phyloP scores from a whole-genome alignment of 2,888 invertebrate species.

The Mystacides longicornis region DNA sequence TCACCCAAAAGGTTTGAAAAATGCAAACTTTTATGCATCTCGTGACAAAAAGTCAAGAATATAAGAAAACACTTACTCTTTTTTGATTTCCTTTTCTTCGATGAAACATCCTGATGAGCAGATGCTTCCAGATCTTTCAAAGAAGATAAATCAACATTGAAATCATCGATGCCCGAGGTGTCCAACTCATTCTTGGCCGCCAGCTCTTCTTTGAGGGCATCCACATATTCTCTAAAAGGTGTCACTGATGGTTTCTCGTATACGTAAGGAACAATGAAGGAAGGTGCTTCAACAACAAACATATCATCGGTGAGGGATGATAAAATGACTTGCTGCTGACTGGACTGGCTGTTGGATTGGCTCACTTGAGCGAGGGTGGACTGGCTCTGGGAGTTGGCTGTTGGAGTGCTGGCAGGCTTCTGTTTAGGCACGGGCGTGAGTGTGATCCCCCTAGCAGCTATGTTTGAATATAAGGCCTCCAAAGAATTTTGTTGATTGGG shows the following conservation, averaged over 20 bases:
- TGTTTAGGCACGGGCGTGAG: slow-evolving; percentile 37
- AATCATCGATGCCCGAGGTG: background rate
- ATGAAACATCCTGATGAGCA: background rate
- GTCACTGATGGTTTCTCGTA: slow-evolving; percentile 83
- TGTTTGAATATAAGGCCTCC: slow-evolving; percentile 56
- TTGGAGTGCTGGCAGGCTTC: slow-evolving; percentile 32
- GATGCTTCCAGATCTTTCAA: background rate
- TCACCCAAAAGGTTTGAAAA: too few relatives aligned
- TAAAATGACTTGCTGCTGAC: slow-evolving; percentile 49
- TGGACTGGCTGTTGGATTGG: too few relatives aligned
- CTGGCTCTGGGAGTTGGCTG: slow-evolving; percentile 34
- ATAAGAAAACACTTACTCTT: background rate
- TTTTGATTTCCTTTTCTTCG: background rate
- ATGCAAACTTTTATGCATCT: too few relatives aligned
- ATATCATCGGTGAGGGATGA: slow-evolving; percentile 85
- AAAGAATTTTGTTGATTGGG: slow-evolving; percentile 27
- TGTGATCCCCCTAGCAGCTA: slow-evolving; percentile 40
- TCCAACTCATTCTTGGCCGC: background rate
- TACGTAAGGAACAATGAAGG: slow-evolving; percentile 88
- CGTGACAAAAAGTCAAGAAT: too few relatives aligned
- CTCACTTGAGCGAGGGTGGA: slow-evolving; percentile 21
- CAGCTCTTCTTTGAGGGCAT: slow-evolving; percentile 37
- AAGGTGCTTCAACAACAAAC: slow-evolving; percentile 88
- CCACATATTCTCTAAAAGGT: slow-evolving; percentile 66
- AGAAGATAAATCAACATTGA: background rate